These are phyloP conservation scores for Colostygia pectinataria DNA, from an alignment of 2,888 invertebrate species.

Conservation along the genomic window DNA sequence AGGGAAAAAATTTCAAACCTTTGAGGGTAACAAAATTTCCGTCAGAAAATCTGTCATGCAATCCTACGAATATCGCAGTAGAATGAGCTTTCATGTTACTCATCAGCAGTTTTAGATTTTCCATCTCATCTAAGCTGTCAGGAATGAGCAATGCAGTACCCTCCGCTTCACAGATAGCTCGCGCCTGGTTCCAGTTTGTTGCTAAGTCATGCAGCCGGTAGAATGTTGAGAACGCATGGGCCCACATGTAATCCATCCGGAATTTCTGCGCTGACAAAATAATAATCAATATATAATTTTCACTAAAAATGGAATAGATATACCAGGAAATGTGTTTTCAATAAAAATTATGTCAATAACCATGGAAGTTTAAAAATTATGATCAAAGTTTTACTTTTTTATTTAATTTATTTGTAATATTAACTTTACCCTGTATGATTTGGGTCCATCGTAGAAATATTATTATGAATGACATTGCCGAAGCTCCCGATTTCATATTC, in stretches of 20 bases:
- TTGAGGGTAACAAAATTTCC: conserved; percentile 52
- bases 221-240: conserved; percentile 50
- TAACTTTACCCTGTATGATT: conserved; percentile 30
- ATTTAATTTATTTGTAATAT: conserved; percentile 25
- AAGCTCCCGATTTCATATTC: conserved; percentile 18
- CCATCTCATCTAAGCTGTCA: conserved; percentile 50
- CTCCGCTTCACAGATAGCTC: conserved; percentile 55
- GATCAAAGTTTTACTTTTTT: too few relatives aligned
- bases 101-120: conserved; percentile 53
- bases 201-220: conserved; percentile 55
- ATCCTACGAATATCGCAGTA: conserved; percentile 51
- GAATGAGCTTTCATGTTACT: conserved; percentile 58
- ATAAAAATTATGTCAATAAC: too few relatives aligned
- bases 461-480: conserved; percentile 28
- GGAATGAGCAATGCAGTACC: conserved; percentile 52
- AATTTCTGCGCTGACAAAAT: conserved; percentile 50
- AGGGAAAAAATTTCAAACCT: too few relatives aligned
- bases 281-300: too few relatives aligned
- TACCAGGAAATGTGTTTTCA: too few relatives aligned
- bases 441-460: conserved; percentile 26
- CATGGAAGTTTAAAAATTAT: too few relatives aligned
- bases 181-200: conserved; percentile 52
- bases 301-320: too few relatives aligned
- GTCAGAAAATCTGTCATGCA: conserved; percentile 52
- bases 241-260: conserved; percentile 58